Conservation (phyloP, 2,797 vertebrate genomes). For the Luscinia megarhynchos region DNA sequence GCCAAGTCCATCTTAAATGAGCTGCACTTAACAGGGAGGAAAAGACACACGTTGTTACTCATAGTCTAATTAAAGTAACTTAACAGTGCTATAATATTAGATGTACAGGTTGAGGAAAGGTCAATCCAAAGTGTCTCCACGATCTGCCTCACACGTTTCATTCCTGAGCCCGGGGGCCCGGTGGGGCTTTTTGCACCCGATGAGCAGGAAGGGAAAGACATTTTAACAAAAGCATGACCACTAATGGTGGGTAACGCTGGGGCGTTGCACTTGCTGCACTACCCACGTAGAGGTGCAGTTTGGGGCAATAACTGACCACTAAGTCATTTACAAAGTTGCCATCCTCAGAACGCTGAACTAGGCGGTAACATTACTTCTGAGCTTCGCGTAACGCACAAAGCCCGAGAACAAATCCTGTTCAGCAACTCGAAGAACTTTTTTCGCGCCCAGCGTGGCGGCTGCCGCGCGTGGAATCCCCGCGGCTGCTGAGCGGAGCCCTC, state of each 20-base stretch:
- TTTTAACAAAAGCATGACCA: rapidly evolving
- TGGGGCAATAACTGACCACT: rapidly evolving
- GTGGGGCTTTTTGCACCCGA: background rate
- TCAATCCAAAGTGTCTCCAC: background rate
- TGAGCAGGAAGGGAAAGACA: background rate
- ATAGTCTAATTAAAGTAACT: conserved; percentile 25
- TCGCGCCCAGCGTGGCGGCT: rapidly evolving
- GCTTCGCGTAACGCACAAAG: rapidly evolving
- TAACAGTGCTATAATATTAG: background rate
- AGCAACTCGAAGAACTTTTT: rapidly evolving
- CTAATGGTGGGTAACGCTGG: rapidly evolving
- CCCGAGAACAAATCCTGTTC: too few relatives aligned
- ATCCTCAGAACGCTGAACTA: rapidly evolving
- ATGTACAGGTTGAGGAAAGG: background rate
- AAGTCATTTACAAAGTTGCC: background rate
- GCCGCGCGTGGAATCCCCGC: rapidly evolving
- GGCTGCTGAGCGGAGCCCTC: rapidly evolving
- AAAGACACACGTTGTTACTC: background rate
- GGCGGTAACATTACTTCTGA: rapidly evolving
- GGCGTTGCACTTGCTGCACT: rapidly evolving
- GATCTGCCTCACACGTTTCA: background rate
- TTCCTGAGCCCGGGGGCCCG: background rate
- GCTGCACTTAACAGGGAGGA: background rate
- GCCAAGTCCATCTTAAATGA: background rate
- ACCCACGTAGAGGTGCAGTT: rapidly evolving